Evolutionary conservation across 2,888 invertebrate genomes (phyloP).

Genomic region (Rhyacophila evoluta): DNA sequence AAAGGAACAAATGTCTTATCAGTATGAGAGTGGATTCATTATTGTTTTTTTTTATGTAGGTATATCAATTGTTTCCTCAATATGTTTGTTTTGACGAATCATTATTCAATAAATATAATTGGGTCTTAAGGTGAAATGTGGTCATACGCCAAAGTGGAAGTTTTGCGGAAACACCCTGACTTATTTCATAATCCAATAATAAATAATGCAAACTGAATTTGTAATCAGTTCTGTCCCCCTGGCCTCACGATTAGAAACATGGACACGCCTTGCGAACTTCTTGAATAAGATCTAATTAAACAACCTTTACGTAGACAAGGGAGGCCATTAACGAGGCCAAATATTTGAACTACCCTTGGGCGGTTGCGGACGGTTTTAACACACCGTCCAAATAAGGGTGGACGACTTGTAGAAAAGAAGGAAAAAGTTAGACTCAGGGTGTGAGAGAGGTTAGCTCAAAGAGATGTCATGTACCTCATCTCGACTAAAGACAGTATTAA

Average conservation of each 20-base stretch:
- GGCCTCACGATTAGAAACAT: conserved; percentile 35
- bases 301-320: conserved; percentile 40
- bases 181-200: conserved; percentile 15
- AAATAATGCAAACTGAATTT: conserved; percentile 25
- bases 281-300: conserved; percentile 54
- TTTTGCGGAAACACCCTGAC: not conserved
- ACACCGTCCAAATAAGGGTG: conserved; percentile 22
- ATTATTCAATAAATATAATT: too few species aligned
- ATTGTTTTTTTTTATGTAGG: too few species aligned
- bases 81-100: too few species aligned
- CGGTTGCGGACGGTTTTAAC: not conserved
- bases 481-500: not conserved
- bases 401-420: not conserved
- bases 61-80: too few species aligned
- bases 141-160: too few species aligned
- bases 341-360: conserved; percentile 47
- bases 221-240: conserved; percentile 19
- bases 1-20: too few species aligned
- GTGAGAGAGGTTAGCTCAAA: not conserved
- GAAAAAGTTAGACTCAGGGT: not conserved
- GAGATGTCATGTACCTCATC: not conserved
- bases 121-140: too few species aligned
- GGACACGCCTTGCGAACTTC: conserved; percentile 43
- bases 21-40: too few species aligned
- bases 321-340: conserved; percentile 49